Percentiles rank a stretch among this genome's conserved stretches.
These are phyloP conservation scores for Rynchops niger DNA, from an alignment of 2,113 vertebrate species.

Conservation along the genomic window DNA sequence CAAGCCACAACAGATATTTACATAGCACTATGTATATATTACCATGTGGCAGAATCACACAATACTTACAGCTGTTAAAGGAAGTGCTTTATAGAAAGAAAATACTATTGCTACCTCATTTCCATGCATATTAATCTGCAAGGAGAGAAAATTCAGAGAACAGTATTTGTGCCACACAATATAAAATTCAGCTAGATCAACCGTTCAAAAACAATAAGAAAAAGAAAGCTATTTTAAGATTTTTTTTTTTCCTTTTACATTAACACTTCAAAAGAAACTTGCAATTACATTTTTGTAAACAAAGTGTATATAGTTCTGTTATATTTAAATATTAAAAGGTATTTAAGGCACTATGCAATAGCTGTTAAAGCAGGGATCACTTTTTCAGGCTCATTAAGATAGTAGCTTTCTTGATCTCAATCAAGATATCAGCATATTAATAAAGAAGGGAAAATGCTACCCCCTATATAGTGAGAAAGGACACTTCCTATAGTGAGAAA, in stretches of 20 bases:
- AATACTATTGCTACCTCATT: neutral
- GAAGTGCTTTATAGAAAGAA: neutral
- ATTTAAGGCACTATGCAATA: neutral
- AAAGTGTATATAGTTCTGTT: neutral
- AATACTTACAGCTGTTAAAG: neutral
- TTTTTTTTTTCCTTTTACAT: neutral
- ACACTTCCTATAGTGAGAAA: neutral
- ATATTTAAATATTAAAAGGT: neutral
- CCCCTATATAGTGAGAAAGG: neutral
- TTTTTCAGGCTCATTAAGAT: neutral
- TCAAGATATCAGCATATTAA: neutral
- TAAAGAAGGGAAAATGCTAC: neutral
- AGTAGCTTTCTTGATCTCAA: neutral
- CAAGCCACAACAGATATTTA: neutral
- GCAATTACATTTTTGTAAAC: neutral
- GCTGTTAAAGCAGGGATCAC: neutral
- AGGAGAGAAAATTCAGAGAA: neutral
- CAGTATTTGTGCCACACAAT: neutral
- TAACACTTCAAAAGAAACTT: neutral
- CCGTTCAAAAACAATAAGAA: neutral
- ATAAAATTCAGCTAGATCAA: neutral
- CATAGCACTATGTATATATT: neutral
- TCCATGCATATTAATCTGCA: neutral
- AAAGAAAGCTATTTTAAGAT: neutral
- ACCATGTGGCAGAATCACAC: neutral